Base-by-base conservation (phyloP, 2,797 vertebrate species). In the Serranus cabrilla region DNA sequence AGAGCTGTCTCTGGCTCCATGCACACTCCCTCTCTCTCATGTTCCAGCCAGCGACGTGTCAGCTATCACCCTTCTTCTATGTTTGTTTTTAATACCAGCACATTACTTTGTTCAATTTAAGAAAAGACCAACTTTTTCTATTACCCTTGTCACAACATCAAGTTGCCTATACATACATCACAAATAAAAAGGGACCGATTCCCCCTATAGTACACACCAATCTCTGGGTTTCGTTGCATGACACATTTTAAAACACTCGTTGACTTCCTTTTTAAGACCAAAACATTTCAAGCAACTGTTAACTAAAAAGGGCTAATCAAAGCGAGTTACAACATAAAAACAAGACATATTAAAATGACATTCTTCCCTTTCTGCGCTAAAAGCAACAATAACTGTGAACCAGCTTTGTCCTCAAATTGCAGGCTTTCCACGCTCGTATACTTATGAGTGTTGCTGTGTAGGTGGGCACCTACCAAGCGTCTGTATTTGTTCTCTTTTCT, bases 401-500 rank as follows among this genome's bases (percentile, higher is more conserved):
- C 60, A 59, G 55, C 77, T 74, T 82, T 83, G 82, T 87, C 58
- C 80, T 63, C 51, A 84, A 86, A 82, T 80, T 82, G 71, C 71
- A 68, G 49, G 34, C 47, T 71, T 83, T 71, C 20, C 50, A 72
- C 13, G 2, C 59, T 56, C 20, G 43, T 78, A 63, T 47, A 52
- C 62, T 71, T 68, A 25, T 39, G 47, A 81, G 63, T 51, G 66
- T 83, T 27, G 56, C 75, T 66, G 71, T 77, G 87, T 86, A 82
- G 89, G 80, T 78, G 81, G 82, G 63, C 42, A 49, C 68, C 82
- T 52, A 78, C 81, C 63, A 56, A 76, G 77, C 37, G 27, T 69
- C 75, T 61, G 68, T 57, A 67, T 87, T 86, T 87, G 82, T 84
- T 87, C 72, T 68, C 62, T 31, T 80, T 74, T 86, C 69, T 78